These are phyloP conservation scores for Drosophila nr. perissopoda DNA, from an alignment of 2,888 invertebrate genomes.

Conservation along the genomic window DNA sequence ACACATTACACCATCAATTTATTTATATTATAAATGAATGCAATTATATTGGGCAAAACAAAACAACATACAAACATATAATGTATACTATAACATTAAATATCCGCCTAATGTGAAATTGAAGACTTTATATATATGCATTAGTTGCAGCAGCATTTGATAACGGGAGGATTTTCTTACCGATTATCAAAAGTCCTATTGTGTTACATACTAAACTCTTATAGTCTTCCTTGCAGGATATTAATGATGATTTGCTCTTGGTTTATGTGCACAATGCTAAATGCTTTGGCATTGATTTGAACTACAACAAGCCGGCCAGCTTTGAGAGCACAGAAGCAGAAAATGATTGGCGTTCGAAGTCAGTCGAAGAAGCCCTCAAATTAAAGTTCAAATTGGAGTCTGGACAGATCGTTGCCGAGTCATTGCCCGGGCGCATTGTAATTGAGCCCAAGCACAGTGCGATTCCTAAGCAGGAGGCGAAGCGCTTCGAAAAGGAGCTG, in stretches of 20 bases:
- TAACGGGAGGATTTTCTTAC: neutral
- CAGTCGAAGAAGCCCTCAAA: constrained; percentile 87
- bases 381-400: constrained; percentile 88
- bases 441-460: constrained; percentile 85
- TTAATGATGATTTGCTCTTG: constrained; percentile 86
- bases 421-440: constrained; percentile 87
- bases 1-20: neutral
- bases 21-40: neutral
- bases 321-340: constrained; percentile 87
- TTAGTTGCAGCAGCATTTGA: neutral
- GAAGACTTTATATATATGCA: neutral
- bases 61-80: too few species aligned
- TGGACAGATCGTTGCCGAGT: constrained; percentile 87
- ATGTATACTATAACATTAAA: too few species aligned
- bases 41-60: too few species aligned
- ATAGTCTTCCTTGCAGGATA: constrained; percentile 12
- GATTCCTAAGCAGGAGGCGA: constrained; percentile 77
- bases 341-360: constrained; percentile 88
- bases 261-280: constrained; percentile 88
- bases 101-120: too few species aligned
- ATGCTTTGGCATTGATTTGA: constrained; percentile 89
- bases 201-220: neutral
- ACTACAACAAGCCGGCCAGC: constrained; percentile 86
- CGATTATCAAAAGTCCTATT: neutral
- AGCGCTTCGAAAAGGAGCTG: constrained; percentile 79